Evolutionary conservation across 2,113 vertebrate genomes (phyloP).

Genomic region (Gasterosteus nipponicus): DNA sequence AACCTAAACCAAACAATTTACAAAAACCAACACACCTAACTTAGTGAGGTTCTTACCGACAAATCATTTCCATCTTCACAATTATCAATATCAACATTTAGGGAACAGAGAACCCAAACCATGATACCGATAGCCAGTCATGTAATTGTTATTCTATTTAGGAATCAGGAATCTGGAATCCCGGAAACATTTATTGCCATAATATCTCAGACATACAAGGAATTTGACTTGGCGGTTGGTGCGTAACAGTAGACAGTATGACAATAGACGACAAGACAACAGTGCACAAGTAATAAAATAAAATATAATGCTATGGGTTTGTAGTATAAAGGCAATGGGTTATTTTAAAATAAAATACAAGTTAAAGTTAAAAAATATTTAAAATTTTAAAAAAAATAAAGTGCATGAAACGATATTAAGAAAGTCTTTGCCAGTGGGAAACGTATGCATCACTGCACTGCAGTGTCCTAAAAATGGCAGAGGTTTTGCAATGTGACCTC

Average conservation of each 20-base stretch:
- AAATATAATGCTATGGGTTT: too few species aligned
- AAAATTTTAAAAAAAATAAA: neutral
- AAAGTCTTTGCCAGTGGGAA: constrained; percentile 36
- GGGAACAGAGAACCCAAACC: neutral
- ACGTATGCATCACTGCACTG: constrained; percentile 45
- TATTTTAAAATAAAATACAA: too few species aligned
- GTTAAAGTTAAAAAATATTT: constrained; percentile 1
- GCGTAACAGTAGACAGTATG: too few species aligned
- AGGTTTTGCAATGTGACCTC: constrained; percentile 52
- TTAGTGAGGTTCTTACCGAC: neutral
- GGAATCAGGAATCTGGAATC: neutral
- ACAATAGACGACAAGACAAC: too few species aligned
- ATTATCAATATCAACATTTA: neutral
- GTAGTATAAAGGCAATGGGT: too few species aligned
- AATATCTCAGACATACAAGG: too few species aligned
- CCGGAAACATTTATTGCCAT: too few species aligned
- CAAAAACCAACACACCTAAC: neutral
- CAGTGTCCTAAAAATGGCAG: constrained; percentile 57
- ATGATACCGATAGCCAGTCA: neutral
- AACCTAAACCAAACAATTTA: neutral
- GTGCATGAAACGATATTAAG: too few species aligned
- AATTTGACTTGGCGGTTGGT: too few species aligned
- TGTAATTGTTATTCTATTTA: constrained; percentile 2
- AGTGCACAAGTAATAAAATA: too few species aligned
- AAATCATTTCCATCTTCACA: neutral